Evolutionary conservation across 2,797 vertebrate species (phyloP).

Genomic region (Micromesistius poutassou): DNA sequence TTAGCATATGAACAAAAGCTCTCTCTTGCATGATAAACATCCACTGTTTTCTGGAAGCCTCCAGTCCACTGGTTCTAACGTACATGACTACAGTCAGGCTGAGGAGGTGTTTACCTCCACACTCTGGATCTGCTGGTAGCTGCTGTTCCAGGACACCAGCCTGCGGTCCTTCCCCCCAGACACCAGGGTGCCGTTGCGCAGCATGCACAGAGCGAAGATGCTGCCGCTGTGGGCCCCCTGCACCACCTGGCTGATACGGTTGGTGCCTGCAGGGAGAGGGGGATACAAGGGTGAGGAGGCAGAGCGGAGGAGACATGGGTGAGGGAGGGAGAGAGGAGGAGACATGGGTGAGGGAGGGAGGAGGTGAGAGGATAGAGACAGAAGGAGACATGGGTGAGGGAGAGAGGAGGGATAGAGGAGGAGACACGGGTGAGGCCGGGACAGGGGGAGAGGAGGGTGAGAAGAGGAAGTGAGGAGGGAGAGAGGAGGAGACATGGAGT

Average conservation of each 20-base stretch:
- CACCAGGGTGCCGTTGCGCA: slow-evolving; percentile 89
- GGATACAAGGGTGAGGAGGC: not conserved
- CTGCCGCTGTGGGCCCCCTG: slow-evolving; percentile 94
- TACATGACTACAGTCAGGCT: no score
- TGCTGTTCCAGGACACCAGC: slow-evolving; percentile 90
- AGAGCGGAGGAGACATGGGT: not conserved
- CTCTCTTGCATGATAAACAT: not conserved
- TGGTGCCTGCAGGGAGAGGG: slow-evolving; percentile 78
- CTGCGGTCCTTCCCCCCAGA: slow-evolving; percentile 95
- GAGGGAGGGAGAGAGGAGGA: not conserved
- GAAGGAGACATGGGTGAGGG: no score
- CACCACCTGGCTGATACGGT: slow-evolving; percentile 90
- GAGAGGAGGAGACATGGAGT: no score
- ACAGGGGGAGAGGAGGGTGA: not conserved
- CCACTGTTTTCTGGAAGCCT: not conserved
- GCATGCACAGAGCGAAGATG: slow-evolving; percentile 94
- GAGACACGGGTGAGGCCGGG: no score
- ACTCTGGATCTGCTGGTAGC: slow-evolving; percentile 87
- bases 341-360: no score
- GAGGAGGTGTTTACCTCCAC: slow-evolving; percentile 79
- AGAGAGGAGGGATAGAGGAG: no score
- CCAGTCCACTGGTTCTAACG: not conserved
- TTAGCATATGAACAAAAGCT: not conserved
- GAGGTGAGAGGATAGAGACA: no score
- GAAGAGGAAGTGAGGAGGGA: not conserved